Conservation (phyloP, 2,888 invertebrate genomes). For the Cheilosia vulpina region DNA sequence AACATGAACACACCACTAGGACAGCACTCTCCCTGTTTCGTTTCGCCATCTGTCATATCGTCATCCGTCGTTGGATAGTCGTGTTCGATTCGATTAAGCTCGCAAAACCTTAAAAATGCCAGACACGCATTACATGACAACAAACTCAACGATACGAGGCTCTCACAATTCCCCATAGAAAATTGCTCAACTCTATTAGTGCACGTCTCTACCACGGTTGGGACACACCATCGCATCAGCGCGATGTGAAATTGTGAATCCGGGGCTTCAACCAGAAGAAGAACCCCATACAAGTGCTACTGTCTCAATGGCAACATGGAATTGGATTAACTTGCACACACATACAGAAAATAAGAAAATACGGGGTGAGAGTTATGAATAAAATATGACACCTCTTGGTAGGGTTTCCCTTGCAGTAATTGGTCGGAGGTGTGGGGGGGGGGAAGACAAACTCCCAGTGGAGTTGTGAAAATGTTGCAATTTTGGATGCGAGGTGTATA, state of each 20-base stretch:
- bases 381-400: constrained; percentile 71
- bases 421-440: constrained; percentile 26
- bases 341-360: constrained; percentile 7
- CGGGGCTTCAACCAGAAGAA: neutral
- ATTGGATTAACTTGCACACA: constrained; percentile 65
- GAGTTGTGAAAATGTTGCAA: constrained; percentile 53
- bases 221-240: neutral
- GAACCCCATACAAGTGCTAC: constrained; percentile 61
- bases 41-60: constrained; percentile 62
- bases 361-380: constrained; percentile 68
- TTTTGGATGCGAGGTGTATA: constrained; percentile 16
- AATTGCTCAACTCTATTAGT: constrained; percentile 74
- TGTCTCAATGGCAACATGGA: constrained; percentile 36
- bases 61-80: constrained; percentile 22
- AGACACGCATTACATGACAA: constrained; percentile 73
- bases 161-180: constrained; percentile 67
- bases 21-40: constrained; percentile 37
- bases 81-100: constrained; percentile 65
- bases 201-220: constrained; percentile 47
- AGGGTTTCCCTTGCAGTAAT: constrained; percentile 49
- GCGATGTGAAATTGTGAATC: neutral
- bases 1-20: constrained; percentile 13
- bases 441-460: constrained; percentile 47
- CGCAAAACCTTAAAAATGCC: constrained; percentile 72
- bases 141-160: constrained; percentile 39